A percentile compares a stretch with the other conserved stretches of the same genome.
Conservation (phyloP, 2,888 invertebrate species). For the Phania funesta region DNA sequence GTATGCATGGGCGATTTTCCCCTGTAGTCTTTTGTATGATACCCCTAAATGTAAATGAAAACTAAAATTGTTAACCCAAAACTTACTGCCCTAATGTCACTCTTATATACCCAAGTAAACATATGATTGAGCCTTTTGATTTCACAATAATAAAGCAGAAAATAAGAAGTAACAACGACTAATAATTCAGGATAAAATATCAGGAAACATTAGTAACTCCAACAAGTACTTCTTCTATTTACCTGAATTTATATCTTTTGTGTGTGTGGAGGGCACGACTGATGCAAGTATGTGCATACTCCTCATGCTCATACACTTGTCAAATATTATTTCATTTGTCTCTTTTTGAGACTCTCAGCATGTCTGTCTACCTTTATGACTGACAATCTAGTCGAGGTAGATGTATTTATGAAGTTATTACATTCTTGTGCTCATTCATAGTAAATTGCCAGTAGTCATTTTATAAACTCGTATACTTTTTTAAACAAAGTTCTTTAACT, state of each 20-base stretch:
- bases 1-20: too few species aligned
- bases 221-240: slow-evolving; percentile 30
- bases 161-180: slow-evolving; percentile 13
- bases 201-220: slow-evolving; percentile 65
- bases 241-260: slow-evolving; percentile 20
- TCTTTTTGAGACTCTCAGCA: slow-evolving; percentile 3
- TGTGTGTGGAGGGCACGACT: slow-evolving; percentile 1
- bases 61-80: background rate
- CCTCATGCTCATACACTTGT: slow-evolving; percentile 7
- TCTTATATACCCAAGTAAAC: background rate
- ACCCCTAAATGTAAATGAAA: too few species aligned
- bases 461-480: slow-evolving; percentile 23
- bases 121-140: slow-evolving; percentile 11
- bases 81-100: background rate
- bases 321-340: slow-evolving; percentile 16
- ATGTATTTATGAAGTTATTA: slow-evolving; percentile 50
- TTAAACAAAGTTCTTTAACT: slow-evolving; percentile 51
- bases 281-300: background rate
- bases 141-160: slow-evolving; percentile 25
- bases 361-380: slow-evolving; percentile 24
- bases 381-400: slow-evolving; percentile 20
- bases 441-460: slow-evolving; percentile 13
- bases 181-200: slow-evolving; percentile 37
- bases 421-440: slow-evolving; percentile 35
- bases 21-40: too few species aligned